Evolutionary conservation across 2,888 invertebrate genomes (phyloP), one percentile per base, ranked within the genome.

Genomic region (Neocrepidodera transversa): DNA sequence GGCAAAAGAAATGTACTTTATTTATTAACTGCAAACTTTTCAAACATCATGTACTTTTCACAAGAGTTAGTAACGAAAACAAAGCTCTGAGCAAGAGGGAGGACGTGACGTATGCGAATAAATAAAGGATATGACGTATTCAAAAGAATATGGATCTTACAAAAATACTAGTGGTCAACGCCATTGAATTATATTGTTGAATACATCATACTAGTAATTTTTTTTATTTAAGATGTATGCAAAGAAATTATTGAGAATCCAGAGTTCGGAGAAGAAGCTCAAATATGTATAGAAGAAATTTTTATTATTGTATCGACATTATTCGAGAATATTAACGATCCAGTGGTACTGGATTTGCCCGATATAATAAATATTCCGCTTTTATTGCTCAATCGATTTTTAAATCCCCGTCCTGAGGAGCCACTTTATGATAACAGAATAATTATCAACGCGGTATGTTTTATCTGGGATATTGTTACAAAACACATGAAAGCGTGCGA

Each of bases 381-480:
- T 14, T 18, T 62, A n/a, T 40, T 66, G 14, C 54, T 71, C 57
- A 64, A 66, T 42, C 52, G 68, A 17, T 57, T 68, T 38, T 40
- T 68, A 17, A 30, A 60, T 11, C 68, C 69, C 6, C 36, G 60
- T 5, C 28, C 47, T 11, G 56, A 71, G 2, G 79, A 81, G 62
- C 72, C 74, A 32, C 59, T 74, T 26, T 65, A 75, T 32, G 75
- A 80, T 59, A 69, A 71, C 20, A 78, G 76, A 60, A 67, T 81
- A 28, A 60, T 81, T n/a, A 71, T 82, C 51, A 73, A 76, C 13
- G 69, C 76, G 8, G 73, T 81, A 16, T 75, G 77, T 50, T 80
- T 78, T 57, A 67, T 81, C 18, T 82, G 83, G 82, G 75, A 79
- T 50, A 72, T 73, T 48, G 64, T 81, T 18, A 55, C 75, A 1